Percentiles rank a stretch among this genome's conserved stretches.
These are phyloP conservation scores for Acrocyrtus sp. DNA, from an alignment of 2,888 invertebrate species.

Conservation along the genomic window DNA sequence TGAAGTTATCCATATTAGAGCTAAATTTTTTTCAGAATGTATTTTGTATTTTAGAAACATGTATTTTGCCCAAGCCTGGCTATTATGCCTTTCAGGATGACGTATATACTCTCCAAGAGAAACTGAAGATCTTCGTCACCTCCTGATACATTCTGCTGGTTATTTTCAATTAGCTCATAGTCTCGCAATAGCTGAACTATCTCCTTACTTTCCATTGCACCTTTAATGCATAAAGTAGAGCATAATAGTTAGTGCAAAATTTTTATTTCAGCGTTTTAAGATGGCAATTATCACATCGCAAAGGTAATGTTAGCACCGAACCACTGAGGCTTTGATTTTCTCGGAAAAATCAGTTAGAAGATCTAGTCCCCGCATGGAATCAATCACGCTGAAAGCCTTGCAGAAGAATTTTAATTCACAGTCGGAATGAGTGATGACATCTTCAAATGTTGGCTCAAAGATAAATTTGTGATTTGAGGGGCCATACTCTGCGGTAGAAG, in stretches of 20 bases:
- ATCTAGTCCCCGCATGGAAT: slow-evolving; percentile 18
- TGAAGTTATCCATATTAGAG: too few species aligned
- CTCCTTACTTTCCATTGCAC: neutral
- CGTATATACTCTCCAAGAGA: slow-evolving; percentile 19
- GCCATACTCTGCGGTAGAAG: too few species aligned
- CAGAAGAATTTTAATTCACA: slow-evolving; percentile 40
- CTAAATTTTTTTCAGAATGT: too few species aligned
- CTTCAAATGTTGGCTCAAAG: slow-evolving; percentile 23
- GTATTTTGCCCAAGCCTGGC: too few species aligned
- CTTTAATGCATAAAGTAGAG: too few species aligned
- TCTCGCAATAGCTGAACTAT: slow-evolving; percentile 15
- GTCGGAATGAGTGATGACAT: slow-evolving; percentile 10
- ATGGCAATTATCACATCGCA: too few species aligned
- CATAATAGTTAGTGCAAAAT: too few species aligned
- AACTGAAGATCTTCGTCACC: slow-evolving; percentile 5
- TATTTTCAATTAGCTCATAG: slow-evolving; percentile 5
- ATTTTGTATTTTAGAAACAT: too few species aligned
- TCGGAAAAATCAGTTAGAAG: slow-evolving; percentile 7
- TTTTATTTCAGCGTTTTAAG: too few species aligned
- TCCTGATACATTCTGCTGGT: neutral
- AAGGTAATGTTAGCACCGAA: too few species aligned
- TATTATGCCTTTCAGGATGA: slow-evolving; percentile 11
- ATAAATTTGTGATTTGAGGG: slow-evolving; percentile 15
- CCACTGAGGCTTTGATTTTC: too few species aligned
- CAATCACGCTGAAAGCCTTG: slow-evolving; percentile 34